Evolutionary conservation across 2,888 invertebrate genomes (phyloP), one percentile per base, ranked within the genome.

Genomic region (Aspidiotus destructor): DNA sequence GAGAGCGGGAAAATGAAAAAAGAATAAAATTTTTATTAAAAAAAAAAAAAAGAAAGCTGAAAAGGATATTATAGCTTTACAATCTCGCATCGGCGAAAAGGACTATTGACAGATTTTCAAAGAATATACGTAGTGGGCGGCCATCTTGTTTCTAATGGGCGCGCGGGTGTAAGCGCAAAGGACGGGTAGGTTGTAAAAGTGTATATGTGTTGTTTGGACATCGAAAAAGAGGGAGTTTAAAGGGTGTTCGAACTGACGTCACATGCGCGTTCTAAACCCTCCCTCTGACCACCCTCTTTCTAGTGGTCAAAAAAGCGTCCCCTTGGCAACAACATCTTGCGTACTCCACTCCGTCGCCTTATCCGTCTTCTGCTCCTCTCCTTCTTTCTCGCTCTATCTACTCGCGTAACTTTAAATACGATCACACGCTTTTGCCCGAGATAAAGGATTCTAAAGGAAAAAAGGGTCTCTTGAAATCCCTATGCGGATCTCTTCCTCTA

Each of bases 261-360:
- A 67, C 67, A 67, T 67, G 67, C 67, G 67, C 67, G 67, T 48
- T 67, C 67, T 58, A 67, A 67, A 67, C 67, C 57, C 67, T 67
- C 67, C 67, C 67, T 67, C 67, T 67, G 67, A 67, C 67, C 67
- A 67, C 67, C 67, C 67, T 67, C 48, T 67, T 67, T 67, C 67
- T 60, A 67, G 58, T 67, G 67, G 67, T 67, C 67, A 67, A 67
- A 67, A 67, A 67, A 67, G 67, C 67, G 67, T 67, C 67, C 67
- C 67, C 67, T 67, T 67, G 67, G 67, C 67, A 67, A 28, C 28
- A 28, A 67, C 67, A 67, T 67, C 67, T 67, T 67, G 67, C 52
- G 67, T 55, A 42, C 67, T 67, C 60, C 67, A 28, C 67, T 60
- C 44, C 40, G 28, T 60, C 57, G 16, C 16, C 58, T 10, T 40